phyloP scores from a whole-genome alignment of 2,797 vertebrate genomes.

The Neoniphon sammara region DNA sequence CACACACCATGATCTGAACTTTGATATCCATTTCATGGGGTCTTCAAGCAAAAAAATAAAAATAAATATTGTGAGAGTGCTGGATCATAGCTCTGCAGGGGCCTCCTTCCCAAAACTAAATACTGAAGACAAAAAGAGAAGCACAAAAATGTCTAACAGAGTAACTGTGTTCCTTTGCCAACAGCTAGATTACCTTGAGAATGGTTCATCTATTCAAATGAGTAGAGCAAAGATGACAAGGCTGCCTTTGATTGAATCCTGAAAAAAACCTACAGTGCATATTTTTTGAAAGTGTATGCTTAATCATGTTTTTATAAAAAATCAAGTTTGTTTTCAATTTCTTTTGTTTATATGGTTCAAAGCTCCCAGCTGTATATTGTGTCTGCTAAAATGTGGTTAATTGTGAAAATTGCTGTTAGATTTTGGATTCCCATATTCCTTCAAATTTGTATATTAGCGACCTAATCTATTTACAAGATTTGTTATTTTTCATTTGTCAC shows the following conservation, averaged over 20 bases:
- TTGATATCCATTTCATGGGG: constrained; percentile 63
- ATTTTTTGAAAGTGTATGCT: constrained; percentile 69
- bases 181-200: constrained; percentile 89
- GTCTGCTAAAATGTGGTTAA: constrained; percentile 87
- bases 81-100: constrained; percentile 65
- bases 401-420: constrained; percentile 87
- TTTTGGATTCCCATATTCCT: constrained; percentile 82
- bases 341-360: constrained; percentile 70
- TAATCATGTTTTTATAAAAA: constrained; percentile 71
- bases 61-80: constrained; percentile 35
- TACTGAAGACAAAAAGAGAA: constrained; percentile 82
- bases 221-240: constrained; percentile 47
- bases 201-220: constrained; percentile 62
- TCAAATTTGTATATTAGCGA: constrained; percentile 88
- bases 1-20: constrained; percentile 30
- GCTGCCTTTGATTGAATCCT: constrained; percentile 59
- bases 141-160: constrained; percentile 91
- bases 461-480: constrained; percentile 76
- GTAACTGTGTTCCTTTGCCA: constrained; percentile 89
- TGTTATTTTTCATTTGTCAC: constrained; percentile 63
- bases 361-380: constrained; percentile 85
- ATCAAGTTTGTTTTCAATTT: constrained; percentile 57
- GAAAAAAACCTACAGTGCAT: constrained; percentile 44
- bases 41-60: constrained; percentile 44
- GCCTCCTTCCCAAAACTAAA: constrained; percentile 64